Base-by-base conservation (phyloP, 1,140 invertebrate species). In the Scaptomyza hsui region DNA sequence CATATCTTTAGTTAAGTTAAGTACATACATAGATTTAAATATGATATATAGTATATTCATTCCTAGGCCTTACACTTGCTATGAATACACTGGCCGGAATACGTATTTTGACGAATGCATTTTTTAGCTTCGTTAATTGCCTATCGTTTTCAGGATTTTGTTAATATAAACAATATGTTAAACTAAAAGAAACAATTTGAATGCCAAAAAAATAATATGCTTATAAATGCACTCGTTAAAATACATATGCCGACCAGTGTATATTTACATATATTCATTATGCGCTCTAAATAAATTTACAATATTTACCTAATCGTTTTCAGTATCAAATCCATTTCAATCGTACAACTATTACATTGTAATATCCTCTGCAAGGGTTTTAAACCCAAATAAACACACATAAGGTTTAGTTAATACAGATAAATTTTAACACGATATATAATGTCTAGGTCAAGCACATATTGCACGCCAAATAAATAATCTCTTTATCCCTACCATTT, bases 241-340 rank as follows among this genome's bases (percentile, higher is more conserved):
- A n/a, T n/a, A n/a, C n/a, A n/a, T n/a, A n/a, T n/a, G n/a, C n/a
- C n/a, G n/a, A n/a, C n/a, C n/a, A n/a, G 4, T 21, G 4, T 7
- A 26, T 21, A 48, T 39, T 18, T 15, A 16, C 44, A 18, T 41
- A 56, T 61, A 32, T 19, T 19, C 41, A 68, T 61, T 62, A 62
- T 69, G 48, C 57, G 61, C 57, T 15, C 56, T 13, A 19, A 44
- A 45, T 37, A 61, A 26, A 49, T 49, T 47, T 44, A 16, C 10
- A 29, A 29, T 37, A 19, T 69, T 61, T 53, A 69, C 19, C 48
- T 69, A 59, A 35, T n/a, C 19, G 39, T 48, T 16, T 13, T 47
- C 26, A 19, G 18, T 39, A 35, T 45, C 37, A 45, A 24, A 24
- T 24, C 24, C 24, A 24, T n/a, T n/a, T n/a, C n/a, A n/a, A n/a